Conservation (phyloP, 2,113 vertebrate genomes). For the human region GRCh38 chr18:3779501-3780000, state of each 20-base stretch:
- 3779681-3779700: background rate
- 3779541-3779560: background rate
- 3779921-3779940: too few relatives aligned
- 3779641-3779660: background rate
- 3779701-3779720: background rate
- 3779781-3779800: too few relatives aligned
- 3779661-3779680: background rate
- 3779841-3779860: too few relatives aligned
- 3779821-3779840: too few relatives aligned
- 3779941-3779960: too few relatives aligned
- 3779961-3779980: too few relatives aligned
- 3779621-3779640: background rate
- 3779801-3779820: too few relatives aligned
- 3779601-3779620: background rate
- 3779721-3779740: background rate
- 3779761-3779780: background rate
- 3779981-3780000: too few relatives aligned
- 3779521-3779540: background rate
- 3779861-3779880: too few relatives aligned
- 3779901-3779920: too few relatives aligned
- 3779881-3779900: too few relatives aligned
- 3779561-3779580: background rate
- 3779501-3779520: background rate
- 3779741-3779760: background rate
- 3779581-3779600: background rate